Base-by-base conservation (phyloP, 2,888 invertebrate genomes). In the Eulithis testata region DNA sequence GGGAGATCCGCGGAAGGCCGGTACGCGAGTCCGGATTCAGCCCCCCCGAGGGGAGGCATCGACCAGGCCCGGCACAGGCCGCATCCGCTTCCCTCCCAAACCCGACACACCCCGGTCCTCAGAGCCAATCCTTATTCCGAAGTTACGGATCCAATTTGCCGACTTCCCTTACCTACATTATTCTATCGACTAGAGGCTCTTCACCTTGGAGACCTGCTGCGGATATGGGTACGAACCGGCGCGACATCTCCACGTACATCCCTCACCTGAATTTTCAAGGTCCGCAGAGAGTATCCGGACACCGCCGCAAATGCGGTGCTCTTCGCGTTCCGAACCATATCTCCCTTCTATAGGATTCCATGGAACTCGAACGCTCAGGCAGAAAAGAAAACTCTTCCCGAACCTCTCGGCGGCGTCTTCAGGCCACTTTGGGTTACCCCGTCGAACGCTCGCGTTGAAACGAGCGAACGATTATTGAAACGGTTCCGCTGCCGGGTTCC, bases 151-250 rank as follows among this genome's bases (percentile, higher is more conserved):
- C 94, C 88, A 94, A 91, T 94, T 95, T 95, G 94, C 94, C 94
- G 94, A 94, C 94, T 94, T 95, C 94, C 94, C 94, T 94, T 94
- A 94, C 93, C 94, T 94, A 94, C 94, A 94, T 95, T 95, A 93
- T 90, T 94, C 81, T 82, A 81, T 80, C 79, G 94, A 94, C 94
- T 94, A 94, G 94, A 95, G 94, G 94, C 94, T 94, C 90, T 92
- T 94, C 90, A 95, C 95, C 95, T 95, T 94, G 95, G 95, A 95
- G 94, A 96, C 95, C 95, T 95, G 95, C 94, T 95, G 95, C 95
- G 95, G 95, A 94, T 95, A 94, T 95, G 93, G 94, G 95, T 95
- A 95, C 95, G 94, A 93, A 78, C 79, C 84, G 79, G 82, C 82
- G 82, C 79, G 83, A 86, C 77, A 79, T 79, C 76, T 86, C 78